Evolutionary conservation across 2,113 vertebrate genomes (phyloP).

Genomic region (Solea solea): DNA sequence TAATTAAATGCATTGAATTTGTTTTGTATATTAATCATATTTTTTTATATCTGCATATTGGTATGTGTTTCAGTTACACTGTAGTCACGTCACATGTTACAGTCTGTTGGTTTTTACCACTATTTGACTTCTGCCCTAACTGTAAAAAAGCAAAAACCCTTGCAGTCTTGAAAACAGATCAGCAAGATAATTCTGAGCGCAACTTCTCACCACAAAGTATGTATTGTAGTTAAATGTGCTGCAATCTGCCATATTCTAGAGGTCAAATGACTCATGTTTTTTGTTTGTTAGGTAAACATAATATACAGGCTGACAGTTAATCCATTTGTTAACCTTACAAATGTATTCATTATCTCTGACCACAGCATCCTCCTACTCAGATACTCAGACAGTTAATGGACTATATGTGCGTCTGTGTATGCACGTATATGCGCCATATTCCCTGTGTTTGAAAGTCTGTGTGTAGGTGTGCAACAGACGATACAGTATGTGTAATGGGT

Average conservation of each 20-base stretch:
- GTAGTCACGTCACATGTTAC: constrained; percentile 14
- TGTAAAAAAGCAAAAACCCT: constrained; percentile 11
- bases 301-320: constrained; percentile 51
- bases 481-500: neutral
- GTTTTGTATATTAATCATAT: constrained; percentile 12
- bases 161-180: constrained; percentile 44
- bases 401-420: constrained; percentile 18
- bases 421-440: neutral
- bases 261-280: no score
- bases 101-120: constrained; percentile 29
- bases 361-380: constrained; percentile 40
- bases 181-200: constrained; percentile 33
- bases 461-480: constrained; percentile 23
- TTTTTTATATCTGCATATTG: neutral
- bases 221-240: constrained; percentile 1
- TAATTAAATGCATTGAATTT: constrained; percentile 41
- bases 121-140: constrained; percentile 35
- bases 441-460: neutral
- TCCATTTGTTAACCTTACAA: constrained; percentile 52
- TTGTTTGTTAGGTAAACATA: no score
- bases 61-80: neutral
- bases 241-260: neutral
- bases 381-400: constrained; percentile 27
- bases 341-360: constrained; percentile 49
- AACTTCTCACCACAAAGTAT: constrained; percentile 32